Evolutionary conservation across 2,888 invertebrate species (phyloP).

Genomic region (Leucoptera coffeella): DNA sequence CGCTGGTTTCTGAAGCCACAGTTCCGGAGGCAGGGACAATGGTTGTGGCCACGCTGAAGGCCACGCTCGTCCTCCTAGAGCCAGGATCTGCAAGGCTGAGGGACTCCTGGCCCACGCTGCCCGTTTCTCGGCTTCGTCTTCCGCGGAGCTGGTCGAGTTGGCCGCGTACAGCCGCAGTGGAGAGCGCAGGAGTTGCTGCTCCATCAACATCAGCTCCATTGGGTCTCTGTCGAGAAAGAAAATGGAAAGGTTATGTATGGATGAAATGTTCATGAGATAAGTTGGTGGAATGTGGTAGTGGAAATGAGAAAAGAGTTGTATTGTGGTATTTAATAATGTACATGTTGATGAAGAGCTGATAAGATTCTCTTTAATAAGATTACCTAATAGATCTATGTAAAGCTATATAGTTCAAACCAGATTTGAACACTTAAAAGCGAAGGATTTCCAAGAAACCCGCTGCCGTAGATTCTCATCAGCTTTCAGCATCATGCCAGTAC

Average conservation of each 20-base stretch:
- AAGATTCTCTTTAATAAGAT: too few species aligned
- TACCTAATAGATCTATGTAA: too few species aligned
- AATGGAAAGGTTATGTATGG: too few species aligned
- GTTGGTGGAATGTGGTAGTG: too few species aligned
- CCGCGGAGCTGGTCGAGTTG: conserved; percentile 45
- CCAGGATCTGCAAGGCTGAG: conserved; percentile 32
- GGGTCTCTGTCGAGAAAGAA: conserved; percentile 62
- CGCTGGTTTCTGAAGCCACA: conserved; percentile 86
- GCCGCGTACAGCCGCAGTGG: conserved; percentile 63
- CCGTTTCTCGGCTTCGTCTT: conserved; percentile 53
- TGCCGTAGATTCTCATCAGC: conserved; percentile 10
- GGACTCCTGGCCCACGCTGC: conserved; percentile 49
- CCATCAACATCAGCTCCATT: conserved; percentile 74
- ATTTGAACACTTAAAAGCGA: too few species aligned
- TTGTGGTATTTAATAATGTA: too few species aligned
- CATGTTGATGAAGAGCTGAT: too few species aligned
- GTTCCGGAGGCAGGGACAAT: conserved; percentile 78
- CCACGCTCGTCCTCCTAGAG: conserved; percentile 67
- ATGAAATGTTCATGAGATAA: too few species aligned
- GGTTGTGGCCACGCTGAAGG: conserved; percentile 86
- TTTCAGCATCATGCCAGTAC: conserved; percentile 6
- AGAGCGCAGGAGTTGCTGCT: conserved; percentile 66
- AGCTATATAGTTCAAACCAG: too few species aligned
- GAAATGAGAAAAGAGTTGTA: too few species aligned
- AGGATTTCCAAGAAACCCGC: conserved; percentile 1